phyloP scores from a whole-genome alignment of 2,113 vertebrate species.

The Lampris megalopsis region DNA sequence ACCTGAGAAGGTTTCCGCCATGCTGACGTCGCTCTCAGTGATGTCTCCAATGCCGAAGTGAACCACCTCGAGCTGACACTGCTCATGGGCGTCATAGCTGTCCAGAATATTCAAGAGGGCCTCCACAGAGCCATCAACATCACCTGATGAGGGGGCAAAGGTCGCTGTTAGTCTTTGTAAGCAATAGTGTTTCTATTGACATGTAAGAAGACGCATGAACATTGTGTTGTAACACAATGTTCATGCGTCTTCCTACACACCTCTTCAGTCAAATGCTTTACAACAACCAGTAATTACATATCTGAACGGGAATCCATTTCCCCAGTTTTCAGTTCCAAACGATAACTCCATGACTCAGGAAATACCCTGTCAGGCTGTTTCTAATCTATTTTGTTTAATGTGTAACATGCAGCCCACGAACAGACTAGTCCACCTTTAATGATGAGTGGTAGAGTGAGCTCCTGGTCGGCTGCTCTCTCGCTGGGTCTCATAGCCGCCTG shows the following conservation, averaged over 20 bases:
- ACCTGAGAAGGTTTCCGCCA: slow-evolving; percentile 92
- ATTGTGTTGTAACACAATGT: too few species aligned
- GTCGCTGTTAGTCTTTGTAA: background rate
- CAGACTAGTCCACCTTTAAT: slow-evolving; percentile 87
- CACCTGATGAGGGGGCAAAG: slow-evolving; percentile 78
- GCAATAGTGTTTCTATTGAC: too few species aligned
- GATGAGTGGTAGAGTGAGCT: slow-evolving; percentile 81
- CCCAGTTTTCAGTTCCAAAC: too few species aligned
- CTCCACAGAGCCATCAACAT: slow-evolving; percentile 95
- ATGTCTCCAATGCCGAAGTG: slow-evolving; percentile 94
- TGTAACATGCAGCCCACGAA: background rate
- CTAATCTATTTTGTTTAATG: too few species aligned
- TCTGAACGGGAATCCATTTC: too few species aligned
- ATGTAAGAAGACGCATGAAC: too few species aligned
- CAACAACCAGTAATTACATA: too few species aligned
- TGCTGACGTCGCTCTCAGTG: slow-evolving; percentile 89
- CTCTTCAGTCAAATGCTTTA: too few species aligned
- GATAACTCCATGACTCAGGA: too few species aligned
- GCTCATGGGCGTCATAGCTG: slow-evolving; percentile 87
- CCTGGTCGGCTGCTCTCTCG: slow-evolving; percentile 77
- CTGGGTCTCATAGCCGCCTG: slow-evolving; percentile 66
- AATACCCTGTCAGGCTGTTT: too few species aligned
- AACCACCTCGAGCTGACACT: slow-evolving; percentile 89
- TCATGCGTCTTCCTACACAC: too few species aligned
- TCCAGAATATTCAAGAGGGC: slow-evolving; percentile 89